Evolutionary conservation across 2,888 invertebrate species (phyloP).

Genomic region (Morinoia aosen): DNA sequence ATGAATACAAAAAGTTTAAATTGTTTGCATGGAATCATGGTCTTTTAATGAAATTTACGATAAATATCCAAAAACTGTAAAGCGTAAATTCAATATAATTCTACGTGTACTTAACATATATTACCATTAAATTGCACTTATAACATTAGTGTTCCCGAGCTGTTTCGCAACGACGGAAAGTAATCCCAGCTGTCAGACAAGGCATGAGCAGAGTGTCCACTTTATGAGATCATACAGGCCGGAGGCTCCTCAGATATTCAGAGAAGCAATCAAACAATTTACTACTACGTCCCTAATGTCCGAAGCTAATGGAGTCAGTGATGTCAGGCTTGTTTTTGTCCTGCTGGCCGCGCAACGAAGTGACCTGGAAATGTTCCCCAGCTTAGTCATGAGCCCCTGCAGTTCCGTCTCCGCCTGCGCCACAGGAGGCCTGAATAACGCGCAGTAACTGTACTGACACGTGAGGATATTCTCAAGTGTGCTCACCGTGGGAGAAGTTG

Average conservation of each 20-base stretch:
- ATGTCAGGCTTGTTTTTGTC: constrained; percentile 46
- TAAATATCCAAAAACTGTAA: no score
- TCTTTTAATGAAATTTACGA: no score
- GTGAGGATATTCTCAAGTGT: background rate
- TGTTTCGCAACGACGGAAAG: background rate
- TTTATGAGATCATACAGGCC: background rate
- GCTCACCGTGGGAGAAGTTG: background rate
- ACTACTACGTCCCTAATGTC: background rate
- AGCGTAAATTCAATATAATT: no score
- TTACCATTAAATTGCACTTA: no score
- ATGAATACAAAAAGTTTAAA: background rate
- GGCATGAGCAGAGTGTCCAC: background rate
- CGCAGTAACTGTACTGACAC: background rate
- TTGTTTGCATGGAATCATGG: no score
- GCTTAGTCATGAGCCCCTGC: constrained; percentile 20
- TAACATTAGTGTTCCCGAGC: no score
- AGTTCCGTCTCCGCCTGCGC: constrained; percentile 30
- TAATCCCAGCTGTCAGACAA: background rate
- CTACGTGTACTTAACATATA: no score
- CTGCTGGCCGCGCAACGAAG: background rate
- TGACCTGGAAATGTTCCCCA: constrained; percentile 41
- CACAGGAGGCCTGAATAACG: background rate
- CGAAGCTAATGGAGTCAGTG: background rate
- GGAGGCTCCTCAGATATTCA: background rate
- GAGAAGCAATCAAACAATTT: constrained; percentile 10